Conservation (phyloP, 2,888 invertebrate genomes). For the Silvanus unidentatus region DNA sequence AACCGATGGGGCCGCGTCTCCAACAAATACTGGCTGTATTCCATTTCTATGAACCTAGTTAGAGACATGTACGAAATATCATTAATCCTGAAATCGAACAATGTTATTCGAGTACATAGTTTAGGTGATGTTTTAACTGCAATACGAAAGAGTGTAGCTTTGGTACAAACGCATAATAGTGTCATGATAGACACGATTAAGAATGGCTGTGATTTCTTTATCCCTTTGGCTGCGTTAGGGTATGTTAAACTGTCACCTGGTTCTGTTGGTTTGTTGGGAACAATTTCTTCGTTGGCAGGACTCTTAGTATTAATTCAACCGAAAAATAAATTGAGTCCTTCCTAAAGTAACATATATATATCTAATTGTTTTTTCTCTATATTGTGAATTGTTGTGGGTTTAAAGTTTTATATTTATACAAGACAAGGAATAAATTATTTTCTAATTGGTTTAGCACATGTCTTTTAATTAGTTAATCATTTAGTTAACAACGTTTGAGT, state of each 20-base stretch:
- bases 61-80: conserved; percentile 82
- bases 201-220: conserved; percentile 80
- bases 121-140: conserved; percentile 25
- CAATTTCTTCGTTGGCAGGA: conserved; percentile 75
- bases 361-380: too few relatives aligned
- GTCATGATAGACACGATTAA: conserved; percentile 77
- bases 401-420: too few relatives aligned
- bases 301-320: conserved; percentile 71
- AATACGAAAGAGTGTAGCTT: conserved; percentile 25
- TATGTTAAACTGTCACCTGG: conserved; percentile 72
- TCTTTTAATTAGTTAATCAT: not conserved
- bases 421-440: not conserved
- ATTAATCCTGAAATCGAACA: conserved; percentile 53
- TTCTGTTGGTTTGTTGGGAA: conserved; percentile 70
- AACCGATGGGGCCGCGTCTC: conserved; percentile 69
- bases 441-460: conserved; percentile 3
- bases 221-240: conserved; percentile 77
- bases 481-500: not conserved
- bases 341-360: conserved; percentile 24
- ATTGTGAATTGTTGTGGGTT: too few relatives aligned
- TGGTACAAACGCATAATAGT: conserved; percentile 52
- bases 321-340: conserved; percentile 66
- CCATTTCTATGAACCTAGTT: conserved; percentile 70
- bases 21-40: conserved; percentile 80
- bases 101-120: conserved; percentile 26